Evolutionary conservation across 2,888 invertebrate genomes (phyloP), one percentile per base, ranked within the genome.

Genomic region (Drosophila mayaguana): DNA sequence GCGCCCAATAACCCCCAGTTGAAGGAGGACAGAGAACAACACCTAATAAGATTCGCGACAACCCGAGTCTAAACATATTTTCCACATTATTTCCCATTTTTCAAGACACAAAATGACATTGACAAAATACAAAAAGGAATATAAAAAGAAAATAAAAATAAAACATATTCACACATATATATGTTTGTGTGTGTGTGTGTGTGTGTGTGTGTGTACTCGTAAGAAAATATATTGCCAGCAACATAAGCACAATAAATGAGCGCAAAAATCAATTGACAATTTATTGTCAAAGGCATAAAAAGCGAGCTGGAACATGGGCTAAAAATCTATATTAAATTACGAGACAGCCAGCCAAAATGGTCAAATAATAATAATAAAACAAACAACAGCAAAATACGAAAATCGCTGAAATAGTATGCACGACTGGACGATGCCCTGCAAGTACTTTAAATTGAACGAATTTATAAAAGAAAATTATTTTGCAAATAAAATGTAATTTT

Each of bases 181-280:
- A 59, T 68, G 42, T 51, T 55, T 68, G 42, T 51, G 51, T 65
- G 12, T 1, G 14, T 3, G 54, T 60, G 48, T 62, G 46, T 67
- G 48, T 55, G 54, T 62, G 66, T 59, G 59, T 77, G 38, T 34
- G 46, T 77, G 40, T 34, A 40, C 40, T 46, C 59, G 34, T 56
- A 64, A 67, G 64, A 63, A 65, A 63, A 71, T 71, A 71, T 79
- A 75, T 77, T 66, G 77, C 66, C 46, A 61, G 75, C 61, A 78
- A 75, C 69, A 72, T 78, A 70, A 81, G 74, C 74, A 64, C 72
- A 78, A 80, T 70, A 78, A 81, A 81, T 80, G 89, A 85, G 79
- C 76, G 67, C 88, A 85, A 88, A 85, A 86, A 86, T 86, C 86
- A 86, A 86, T 86, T 89, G 86, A 81, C 89, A 86, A 86, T 86